Evolutionary conservation across 2,113 vertebrate species (phyloP).

Genomic region (Myotis yumanensis): DNA sequence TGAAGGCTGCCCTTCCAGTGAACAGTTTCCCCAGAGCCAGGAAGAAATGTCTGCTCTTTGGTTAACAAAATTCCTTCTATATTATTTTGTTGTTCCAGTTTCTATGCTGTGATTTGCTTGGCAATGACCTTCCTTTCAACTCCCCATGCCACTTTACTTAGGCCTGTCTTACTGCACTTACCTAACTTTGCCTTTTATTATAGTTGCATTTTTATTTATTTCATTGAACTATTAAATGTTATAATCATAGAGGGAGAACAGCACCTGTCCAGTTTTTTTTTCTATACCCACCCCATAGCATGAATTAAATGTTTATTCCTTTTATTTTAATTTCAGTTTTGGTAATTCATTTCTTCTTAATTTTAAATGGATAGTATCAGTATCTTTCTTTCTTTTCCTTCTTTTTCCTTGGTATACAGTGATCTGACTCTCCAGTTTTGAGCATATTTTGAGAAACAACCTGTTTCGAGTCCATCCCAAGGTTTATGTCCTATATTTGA

Average conservation of each 20-base stretch:
- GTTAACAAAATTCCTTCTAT: conserved; percentile 36
- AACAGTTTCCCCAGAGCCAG: neutral
- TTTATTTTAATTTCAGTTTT: conserved; percentile 8
- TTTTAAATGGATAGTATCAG: neutral
- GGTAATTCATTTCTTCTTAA: neutral
- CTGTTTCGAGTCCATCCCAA: neutral
- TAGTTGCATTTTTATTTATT: neutral
- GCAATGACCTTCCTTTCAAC: conserved; percentile 35
- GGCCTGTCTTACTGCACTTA: neutral
- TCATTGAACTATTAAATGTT: neutral
- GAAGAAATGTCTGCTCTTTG: neutral
- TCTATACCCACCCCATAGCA: neutral
- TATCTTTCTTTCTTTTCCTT: neutral
- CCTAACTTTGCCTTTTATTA: neutral
- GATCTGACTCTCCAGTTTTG: neutral
- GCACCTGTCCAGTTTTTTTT: neutral
- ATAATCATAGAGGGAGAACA: neutral
- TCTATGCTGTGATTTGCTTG: conserved; percentile 14
- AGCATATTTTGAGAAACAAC: neutral
- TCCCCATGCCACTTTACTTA: neutral
- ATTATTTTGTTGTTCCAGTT: conserved; percentile 8
- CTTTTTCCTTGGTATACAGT: neutral
- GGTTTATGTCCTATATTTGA: neutral
- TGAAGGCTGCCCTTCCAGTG: neutral
- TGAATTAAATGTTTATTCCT: neutral